Conservation (phyloP, 1,140 invertebrate species). For the Drosophila punjabiensis region DNA sequence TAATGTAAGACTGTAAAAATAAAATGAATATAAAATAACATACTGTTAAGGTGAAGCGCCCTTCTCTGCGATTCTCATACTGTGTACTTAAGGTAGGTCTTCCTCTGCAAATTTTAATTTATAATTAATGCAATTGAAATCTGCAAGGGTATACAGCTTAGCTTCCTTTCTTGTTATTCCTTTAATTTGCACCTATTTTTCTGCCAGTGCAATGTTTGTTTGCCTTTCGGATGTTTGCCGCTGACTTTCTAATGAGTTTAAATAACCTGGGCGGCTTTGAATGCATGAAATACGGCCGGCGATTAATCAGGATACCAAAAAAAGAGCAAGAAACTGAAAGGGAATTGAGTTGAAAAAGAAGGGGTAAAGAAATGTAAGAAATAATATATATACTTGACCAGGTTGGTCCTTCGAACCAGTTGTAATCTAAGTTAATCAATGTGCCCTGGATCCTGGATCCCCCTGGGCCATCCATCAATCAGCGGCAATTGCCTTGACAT, state of each 20-base stretch:
- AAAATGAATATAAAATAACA: too few species aligned
- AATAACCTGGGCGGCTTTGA: conserved; percentile 38
- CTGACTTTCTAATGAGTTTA: conserved; percentile 62
- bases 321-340: background rate
- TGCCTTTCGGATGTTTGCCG: conserved; percentile 7
- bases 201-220: background rate
- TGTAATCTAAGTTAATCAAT: conserved; percentile 36
- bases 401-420: conserved; percentile 4
- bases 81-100: too few species aligned
- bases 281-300: conserved; percentile 15
- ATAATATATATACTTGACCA: background rate
- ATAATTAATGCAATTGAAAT: too few species aligned
- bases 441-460: background rate
- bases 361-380: background rate
- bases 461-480: conserved; percentile 55
- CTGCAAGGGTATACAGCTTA: too few species aligned
- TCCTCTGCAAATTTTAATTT: too few species aligned
- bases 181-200: background rate
- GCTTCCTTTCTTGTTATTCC: too few species aligned
- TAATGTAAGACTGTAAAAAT: too few species aligned
- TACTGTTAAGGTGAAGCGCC: too few species aligned
- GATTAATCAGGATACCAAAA: conserved; percentile 30
- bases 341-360: background rate
- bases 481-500: conserved; percentile 61
- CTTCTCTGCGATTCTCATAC: too few species aligned